Evolutionary conservation across 1,140 invertebrate genomes (phyloP).

Genomic region (Frieseomelitta varia): DNA sequence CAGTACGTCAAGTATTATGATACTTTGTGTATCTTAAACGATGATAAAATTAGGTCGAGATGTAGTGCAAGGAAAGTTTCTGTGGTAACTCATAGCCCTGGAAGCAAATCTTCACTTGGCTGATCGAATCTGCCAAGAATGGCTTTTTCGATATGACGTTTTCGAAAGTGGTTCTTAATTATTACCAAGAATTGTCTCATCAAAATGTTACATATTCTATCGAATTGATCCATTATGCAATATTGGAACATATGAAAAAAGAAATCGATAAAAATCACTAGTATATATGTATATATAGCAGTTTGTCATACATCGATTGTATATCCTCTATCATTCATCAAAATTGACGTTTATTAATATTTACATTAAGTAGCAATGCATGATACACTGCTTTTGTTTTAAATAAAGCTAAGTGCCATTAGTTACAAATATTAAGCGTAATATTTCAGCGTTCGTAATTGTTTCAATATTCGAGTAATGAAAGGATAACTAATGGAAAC

Average conservation of each 20-base stretch:
- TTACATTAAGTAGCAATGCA: background rate
- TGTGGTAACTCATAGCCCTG: constrained; percentile 1
- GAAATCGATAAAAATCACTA: background rate
- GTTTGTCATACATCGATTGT: accelerated
- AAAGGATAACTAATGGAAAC: background rate
- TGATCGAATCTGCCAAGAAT: constrained; percentile 15
- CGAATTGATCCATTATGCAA: background rate
- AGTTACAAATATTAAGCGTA: background rate
- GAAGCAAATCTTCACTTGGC: constrained; percentile 30
- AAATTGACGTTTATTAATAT: background rate
- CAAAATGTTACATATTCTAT: background rate
- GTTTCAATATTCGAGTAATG: background rate
- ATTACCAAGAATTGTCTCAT: constrained; percentile 14
- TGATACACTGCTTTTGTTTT: background rate
- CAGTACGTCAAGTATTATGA: background rate
- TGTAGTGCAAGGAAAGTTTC: background rate
- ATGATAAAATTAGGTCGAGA: constrained; percentile 1
- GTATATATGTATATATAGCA: no score
- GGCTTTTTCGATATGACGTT: constrained; percentile 18
- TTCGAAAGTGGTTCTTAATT: constrained; percentile 18
- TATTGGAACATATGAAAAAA: accelerated
- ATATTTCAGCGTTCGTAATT: background rate
- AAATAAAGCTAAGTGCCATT: no score
- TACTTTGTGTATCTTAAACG: background rate
- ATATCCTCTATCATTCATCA: no score